Conservation (phyloP, 2,888 invertebrate species). For the Rhabditoides inermis region DNA sequence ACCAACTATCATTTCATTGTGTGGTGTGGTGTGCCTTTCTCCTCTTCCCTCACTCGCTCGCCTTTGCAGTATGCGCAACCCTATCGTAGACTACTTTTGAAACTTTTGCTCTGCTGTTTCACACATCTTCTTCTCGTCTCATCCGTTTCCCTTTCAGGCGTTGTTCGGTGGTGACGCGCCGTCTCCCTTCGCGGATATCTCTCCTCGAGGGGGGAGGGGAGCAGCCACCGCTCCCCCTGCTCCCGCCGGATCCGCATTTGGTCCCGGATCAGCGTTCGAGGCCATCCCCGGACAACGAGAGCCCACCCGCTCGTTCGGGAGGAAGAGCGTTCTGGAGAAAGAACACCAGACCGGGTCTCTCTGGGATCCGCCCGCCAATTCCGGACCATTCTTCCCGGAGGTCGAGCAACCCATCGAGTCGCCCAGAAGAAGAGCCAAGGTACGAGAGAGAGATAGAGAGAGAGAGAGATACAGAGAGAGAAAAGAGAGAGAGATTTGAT, state of each 20-base stretch:
- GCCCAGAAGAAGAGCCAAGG: too few relatives aligned
- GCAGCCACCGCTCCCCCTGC: not conserved
- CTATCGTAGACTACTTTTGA: not conserved
- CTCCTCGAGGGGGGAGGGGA: not conserved
- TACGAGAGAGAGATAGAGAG: too few relatives aligned
- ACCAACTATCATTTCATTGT: too few relatives aligned
- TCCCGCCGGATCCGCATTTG: slow-evolving; percentile 1
- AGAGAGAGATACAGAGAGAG: too few relatives aligned
- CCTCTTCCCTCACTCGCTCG: not conserved
- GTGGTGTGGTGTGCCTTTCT: too few relatives aligned
- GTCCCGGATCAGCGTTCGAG: slow-evolving; percentile 7
- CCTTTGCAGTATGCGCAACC: not conserved
- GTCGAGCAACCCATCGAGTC: too few relatives aligned
- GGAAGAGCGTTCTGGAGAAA: slow-evolving; percentile 21
- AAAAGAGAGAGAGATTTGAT: too few relatives aligned
- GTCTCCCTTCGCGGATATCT: not conserved
- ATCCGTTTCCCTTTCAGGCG: too few relatives aligned
- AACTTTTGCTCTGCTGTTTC: not conserved
- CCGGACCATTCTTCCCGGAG: slow-evolving; percentile 4
- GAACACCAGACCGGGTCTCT: slow-evolving; percentile 13
- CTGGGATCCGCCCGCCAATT: slow-evolving; percentile 11
- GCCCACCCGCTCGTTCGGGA: slow-evolving; percentile 11
- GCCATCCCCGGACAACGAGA: slow-evolving; percentile 1
- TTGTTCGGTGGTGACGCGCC: slow-evolving; percentile 21
- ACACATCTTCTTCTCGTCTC: too few relatives aligned